Percentiles rank a stretch among this genome's conserved stretches.
Evolutionary conservation across 2,797 vertebrate genomes (phyloP).

Genomic region (Diceros bicornis): DNA sequence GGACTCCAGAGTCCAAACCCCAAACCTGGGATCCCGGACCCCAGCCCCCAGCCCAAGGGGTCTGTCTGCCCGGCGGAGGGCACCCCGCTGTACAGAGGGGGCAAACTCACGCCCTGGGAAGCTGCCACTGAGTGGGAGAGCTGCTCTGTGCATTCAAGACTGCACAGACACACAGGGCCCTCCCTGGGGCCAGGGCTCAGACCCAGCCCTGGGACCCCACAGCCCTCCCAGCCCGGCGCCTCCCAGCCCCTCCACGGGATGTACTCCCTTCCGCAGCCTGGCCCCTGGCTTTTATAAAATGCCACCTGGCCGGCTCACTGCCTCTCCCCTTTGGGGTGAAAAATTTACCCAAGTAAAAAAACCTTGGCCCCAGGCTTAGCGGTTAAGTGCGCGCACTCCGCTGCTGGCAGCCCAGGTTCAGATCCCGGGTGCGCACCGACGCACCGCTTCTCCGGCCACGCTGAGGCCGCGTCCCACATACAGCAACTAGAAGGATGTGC

Average conservation of each 20-base stretch:
- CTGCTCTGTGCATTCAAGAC: neutral
- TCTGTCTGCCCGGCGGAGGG: too few species aligned
- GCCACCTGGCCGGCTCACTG: neutral
- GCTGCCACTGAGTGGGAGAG: neutral
- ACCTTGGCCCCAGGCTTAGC: too few species aligned
- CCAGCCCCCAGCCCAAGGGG: neutral
- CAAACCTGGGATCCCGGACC: neutral
- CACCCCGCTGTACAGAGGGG: neutral
- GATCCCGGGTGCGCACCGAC: too few species aligned
- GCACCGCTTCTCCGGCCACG: too few species aligned
- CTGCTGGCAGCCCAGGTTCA: too few species aligned
- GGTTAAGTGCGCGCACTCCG: too few species aligned
- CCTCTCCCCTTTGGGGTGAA: neutral
- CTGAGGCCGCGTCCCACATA: too few species aligned
- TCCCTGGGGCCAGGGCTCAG: neutral
- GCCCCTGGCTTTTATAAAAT: neutral
- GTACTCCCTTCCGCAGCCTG: neutral
- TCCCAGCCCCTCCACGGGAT: neutral
- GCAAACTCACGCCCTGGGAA: neutral
- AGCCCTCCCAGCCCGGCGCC: fast-evolving
- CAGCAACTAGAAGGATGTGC: too few species aligned
- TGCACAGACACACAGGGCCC: neutral
- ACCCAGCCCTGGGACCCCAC: neutral
- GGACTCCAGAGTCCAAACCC: neutral
- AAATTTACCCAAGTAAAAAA: neutral